Conservation (phyloP, 30 jellyfish, hydroid and myxozoan genomes). For the Phacellophora camtschatica region DNA sequence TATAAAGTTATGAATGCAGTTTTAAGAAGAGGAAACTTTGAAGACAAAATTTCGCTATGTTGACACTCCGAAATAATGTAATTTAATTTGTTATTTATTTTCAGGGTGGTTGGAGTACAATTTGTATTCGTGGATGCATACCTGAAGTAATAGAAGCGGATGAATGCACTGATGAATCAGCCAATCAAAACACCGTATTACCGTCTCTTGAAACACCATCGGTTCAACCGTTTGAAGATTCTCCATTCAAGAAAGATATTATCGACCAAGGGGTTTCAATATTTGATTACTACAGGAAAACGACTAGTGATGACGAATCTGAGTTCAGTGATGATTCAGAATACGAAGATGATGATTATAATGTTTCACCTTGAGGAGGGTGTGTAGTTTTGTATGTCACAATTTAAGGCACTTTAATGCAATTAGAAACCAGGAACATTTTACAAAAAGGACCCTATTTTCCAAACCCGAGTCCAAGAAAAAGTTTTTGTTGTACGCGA, state of each 20-base stretch:
- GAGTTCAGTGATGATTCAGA: neutral
- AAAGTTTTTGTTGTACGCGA: too few relatives aligned
- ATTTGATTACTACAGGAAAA: neutral
- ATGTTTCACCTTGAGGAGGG: too few relatives aligned
- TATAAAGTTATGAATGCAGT: too few relatives aligned
- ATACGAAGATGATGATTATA: neutral
- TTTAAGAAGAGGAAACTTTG: too few relatives aligned
- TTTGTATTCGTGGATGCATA: constrained; percentile 69
- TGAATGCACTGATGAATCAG: constrained; percentile 32
- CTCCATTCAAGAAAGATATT: neutral
- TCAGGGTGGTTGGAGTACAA: constrained; percentile 75
- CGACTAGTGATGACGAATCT: neutral
- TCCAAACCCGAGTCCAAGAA: too few relatives aligned
- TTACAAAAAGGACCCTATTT: too few relatives aligned
- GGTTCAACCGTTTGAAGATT: neutral
- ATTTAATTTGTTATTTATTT: neutral
- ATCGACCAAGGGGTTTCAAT: neutral
- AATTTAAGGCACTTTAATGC: too few relatives aligned
- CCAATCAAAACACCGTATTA: neutral
- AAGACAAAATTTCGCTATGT: too few relatives aligned
- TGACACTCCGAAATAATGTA: too few relatives aligned
- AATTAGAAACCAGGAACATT: too few relatives aligned
- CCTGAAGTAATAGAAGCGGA: constrained; percentile 55
- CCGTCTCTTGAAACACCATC: neutral
- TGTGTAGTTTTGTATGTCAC: too few relatives aligned